A percentile compares a stretch with the other conserved stretches of the same genome.
Conservation (phyloP, 2,113 vertebrate genomes). For the Hydrolagus affinis region DNA sequence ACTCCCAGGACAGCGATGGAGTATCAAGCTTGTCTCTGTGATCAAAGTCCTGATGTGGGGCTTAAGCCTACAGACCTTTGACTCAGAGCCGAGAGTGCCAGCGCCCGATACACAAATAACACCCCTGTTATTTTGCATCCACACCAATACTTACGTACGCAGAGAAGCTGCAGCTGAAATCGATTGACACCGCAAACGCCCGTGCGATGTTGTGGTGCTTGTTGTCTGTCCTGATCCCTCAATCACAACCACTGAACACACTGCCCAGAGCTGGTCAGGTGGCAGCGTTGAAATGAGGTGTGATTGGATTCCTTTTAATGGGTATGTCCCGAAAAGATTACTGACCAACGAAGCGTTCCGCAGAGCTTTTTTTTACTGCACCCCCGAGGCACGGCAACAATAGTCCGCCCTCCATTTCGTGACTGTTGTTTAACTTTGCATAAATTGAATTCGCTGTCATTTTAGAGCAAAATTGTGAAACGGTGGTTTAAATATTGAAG, state of each 20-base stretch:
- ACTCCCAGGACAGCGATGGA: too few relatives aligned
- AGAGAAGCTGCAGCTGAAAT: not conserved
- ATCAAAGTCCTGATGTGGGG: too few relatives aligned
- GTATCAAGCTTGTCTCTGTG: too few relatives aligned
- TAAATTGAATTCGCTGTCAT: slow-evolving; percentile 29
- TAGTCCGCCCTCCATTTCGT: slow-evolving; percentile 23
- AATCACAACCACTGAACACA: not conserved
- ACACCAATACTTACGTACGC: too few relatives aligned
- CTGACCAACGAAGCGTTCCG: slow-evolving; percentile 27
- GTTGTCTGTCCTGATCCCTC: not conserved
- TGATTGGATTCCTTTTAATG: slow-evolving; percentile 25
- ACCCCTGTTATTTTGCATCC: too few relatives aligned
- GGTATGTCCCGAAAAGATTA: slow-evolving; percentile 22
- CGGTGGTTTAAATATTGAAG: slow-evolving; percentile 23
- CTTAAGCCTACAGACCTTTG: too few relatives aligned
- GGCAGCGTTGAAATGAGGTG: slow-evolving; percentile 22
- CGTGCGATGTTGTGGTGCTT: not conserved
- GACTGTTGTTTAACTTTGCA: slow-evolving; percentile 19
- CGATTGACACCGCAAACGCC: not conserved
- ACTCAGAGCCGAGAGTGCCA: too few relatives aligned
- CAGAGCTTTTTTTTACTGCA: slow-evolving; percentile 25
- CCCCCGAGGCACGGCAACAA: slow-evolving; percentile 17
- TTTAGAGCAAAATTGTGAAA: slow-evolving; percentile 11
- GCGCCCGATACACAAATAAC: too few relatives aligned
- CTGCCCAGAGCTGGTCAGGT: not conserved